Evolutionary conservation across 2,888 invertebrate species (phyloP), one percentile per base, ranked within the genome.

Genomic region (Leptogaster cylindrica): DNA sequence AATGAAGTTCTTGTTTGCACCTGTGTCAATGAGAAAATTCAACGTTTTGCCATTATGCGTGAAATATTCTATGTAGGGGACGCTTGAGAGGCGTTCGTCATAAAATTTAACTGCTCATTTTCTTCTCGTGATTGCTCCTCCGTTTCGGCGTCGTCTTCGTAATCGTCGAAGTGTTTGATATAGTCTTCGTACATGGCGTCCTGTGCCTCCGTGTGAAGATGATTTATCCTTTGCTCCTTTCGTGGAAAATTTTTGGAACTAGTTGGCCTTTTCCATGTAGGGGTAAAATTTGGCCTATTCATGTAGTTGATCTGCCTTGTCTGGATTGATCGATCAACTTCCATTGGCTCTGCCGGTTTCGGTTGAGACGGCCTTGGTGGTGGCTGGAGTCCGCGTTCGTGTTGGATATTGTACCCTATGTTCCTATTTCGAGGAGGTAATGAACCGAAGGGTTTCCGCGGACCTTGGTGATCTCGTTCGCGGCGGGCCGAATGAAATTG

Each of bases 31-130:
- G n/a, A n/a, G n/a, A 14, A 67, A 67, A 14, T 64, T 67, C 2
- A 64, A 18, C 16, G 31, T 55, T 23, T 58, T 20, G 0, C 58
- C 31, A 7, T 58, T 14, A 33, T 33, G 48, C 2, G 36, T 58
- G 3, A 5, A 23, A 20, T 69, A 64, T n/a, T 69, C 46, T 67
- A 69, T 3, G 65, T 58, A 67, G 18, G 61, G 69, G 7, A 65
- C 44, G 67, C 69, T 61, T 39, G 67, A 67, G 64, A 66, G 63
- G 51, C 66, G 14, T 31, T 31, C 50, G 12, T 67, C 64, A 44
- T 58, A 64, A 67, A 67, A 69, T 69, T 69, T 63, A 63, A 7
- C 39, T 69, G 58, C 1, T 6, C 8, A 8, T 50, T 39, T 50
- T 51, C 44, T 10, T 61, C 63, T 7, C n/a, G n/a, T n/a, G n/a